These are phyloP conservation scores for Thalassoma bifasciatum DNA, from an alignment of 2,113 vertebrate genomes.

Conservation along the genomic window DNA sequence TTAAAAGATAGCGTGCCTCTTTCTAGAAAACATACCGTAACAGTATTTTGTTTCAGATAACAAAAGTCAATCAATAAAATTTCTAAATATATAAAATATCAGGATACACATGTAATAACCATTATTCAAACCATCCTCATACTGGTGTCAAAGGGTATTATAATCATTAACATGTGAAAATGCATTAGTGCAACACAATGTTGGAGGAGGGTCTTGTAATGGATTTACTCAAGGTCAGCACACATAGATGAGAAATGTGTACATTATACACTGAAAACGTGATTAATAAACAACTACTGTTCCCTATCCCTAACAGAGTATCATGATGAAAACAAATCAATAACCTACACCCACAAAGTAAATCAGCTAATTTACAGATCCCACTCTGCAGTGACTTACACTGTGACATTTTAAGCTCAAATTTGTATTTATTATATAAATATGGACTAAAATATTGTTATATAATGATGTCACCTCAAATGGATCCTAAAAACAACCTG, in stretches of 20 bases:
- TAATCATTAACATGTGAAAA: background rate
- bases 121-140: constrained; percentile 5
- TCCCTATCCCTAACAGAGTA: background rate
- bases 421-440: background rate
- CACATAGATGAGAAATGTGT: background rate
- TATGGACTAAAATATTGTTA: background rate
- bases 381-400: background rate
- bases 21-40: background rate
- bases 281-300: background rate
- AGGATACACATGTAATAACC: background rate
- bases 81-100: background rate
- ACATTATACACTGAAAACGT: background rate
- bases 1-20: background rate
- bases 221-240: constrained; percentile 29
- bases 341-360: constrained; percentile 17
- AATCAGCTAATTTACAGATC: constrained; percentile 14
- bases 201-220: constrained; percentile 7
- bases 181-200: background rate
- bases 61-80: background rate
- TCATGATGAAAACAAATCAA: constrained; percentile 12
- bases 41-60: background rate
- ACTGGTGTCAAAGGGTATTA: constrained; percentile 14
- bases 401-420: background rate
- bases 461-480: constrained; percentile 8
- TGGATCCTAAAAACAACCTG: constrained; percentile 4